Base-by-base conservation (phyloP, 2,113 vertebrate species). In the Limnothrissa miodon region DNA sequence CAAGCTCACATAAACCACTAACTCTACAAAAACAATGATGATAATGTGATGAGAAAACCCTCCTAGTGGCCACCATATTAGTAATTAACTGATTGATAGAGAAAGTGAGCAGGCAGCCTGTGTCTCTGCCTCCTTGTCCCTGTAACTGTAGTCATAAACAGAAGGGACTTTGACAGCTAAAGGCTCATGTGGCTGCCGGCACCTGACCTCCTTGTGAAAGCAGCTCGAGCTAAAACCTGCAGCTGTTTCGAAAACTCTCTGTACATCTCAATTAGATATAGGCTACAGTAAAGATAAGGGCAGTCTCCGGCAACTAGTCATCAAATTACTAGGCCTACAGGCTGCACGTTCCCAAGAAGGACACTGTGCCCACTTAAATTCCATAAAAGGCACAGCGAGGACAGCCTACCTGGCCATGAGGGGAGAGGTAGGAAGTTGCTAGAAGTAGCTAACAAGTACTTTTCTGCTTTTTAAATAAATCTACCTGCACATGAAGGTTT, bases 81-180 rank as follows among this genome's bases (percentile, higher is more conserved):
- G 36, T 36, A 13, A 74, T 29, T 36, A 70, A 70, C 11, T 8
- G 33, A 8, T 9, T 36, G 66, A 74, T 74, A 74, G 15, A 74
- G 62, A 74, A 74, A 74, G 66, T 36, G 66, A 36, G 36, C 17
- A 0, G 9, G 66, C 10, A 5, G 66, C 15, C 25, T 21, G 9
- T 74, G 66, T 17, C 66, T 74, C 4, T 11, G 66, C 66, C 36
- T 29, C 66, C 33, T 25, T 51, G n/a, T 23, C 48, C n/a, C n/a
- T n/a, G 80, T 82, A 62, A 82, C 74, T 21, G 19, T 36, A 70
- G 84, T 44, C 39, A 84, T 86, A 83, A 87, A 85, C 80, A 9
- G 39, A 81, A 80, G 44, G 81, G 83, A 84, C 85, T 83, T 88
- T 74, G 85, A 46, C 46, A 17, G 48, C 7, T 74, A 78, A 82